Conservation (phyloP, 2,888 invertebrate species). For the Ecliptopera silaceata region DNA sequence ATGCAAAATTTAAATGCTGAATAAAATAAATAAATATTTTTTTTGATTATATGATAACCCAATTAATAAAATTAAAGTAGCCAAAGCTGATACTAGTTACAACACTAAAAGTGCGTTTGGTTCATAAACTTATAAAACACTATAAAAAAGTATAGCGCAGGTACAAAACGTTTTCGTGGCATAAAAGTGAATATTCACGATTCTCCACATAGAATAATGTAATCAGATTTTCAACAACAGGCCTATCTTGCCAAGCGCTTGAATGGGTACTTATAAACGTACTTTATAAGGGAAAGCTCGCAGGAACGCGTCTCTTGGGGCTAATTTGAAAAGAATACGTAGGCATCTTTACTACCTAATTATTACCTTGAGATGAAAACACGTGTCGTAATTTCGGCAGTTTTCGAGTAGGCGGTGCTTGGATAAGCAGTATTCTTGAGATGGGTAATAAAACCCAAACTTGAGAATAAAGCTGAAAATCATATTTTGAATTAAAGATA, state of each 20-base stretch:
- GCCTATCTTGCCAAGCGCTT: constrained; percentile 29
- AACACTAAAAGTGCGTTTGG: too few relatives aligned
- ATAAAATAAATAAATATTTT: too few relatives aligned
- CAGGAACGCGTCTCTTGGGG: constrained; percentile 33
- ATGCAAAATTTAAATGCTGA: too few relatives aligned
- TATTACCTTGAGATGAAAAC: constrained; percentile 34
- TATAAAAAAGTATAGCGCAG: not conserved
- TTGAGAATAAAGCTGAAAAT: constrained; percentile 4
- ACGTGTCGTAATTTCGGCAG: constrained; percentile 27
- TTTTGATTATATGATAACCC: too few relatives aligned
- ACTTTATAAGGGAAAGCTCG: constrained; percentile 36
- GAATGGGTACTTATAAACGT: constrained; percentile 34
- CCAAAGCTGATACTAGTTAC: too few relatives aligned
- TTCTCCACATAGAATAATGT: constrained; percentile 32
- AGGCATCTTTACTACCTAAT: constrained; percentile 38
- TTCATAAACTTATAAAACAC: not conserved
- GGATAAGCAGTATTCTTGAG: constrained; percentile 19
- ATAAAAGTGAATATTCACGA: constrained; percentile 25
- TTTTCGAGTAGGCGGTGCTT: constrained; percentile 21
- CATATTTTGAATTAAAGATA: not conserved
- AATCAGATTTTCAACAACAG: constrained; percentile 37
- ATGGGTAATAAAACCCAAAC: constrained; percentile 15
- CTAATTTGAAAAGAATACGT: constrained; percentile 37
- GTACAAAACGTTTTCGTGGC: constrained; percentile 3
- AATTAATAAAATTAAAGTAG: too few relatives aligned